These are phyloP conservation scores for Oceanites oceanicus DNA, from an alignment of 2,113 vertebrate genomes.

Conservation along the genomic window DNA sequence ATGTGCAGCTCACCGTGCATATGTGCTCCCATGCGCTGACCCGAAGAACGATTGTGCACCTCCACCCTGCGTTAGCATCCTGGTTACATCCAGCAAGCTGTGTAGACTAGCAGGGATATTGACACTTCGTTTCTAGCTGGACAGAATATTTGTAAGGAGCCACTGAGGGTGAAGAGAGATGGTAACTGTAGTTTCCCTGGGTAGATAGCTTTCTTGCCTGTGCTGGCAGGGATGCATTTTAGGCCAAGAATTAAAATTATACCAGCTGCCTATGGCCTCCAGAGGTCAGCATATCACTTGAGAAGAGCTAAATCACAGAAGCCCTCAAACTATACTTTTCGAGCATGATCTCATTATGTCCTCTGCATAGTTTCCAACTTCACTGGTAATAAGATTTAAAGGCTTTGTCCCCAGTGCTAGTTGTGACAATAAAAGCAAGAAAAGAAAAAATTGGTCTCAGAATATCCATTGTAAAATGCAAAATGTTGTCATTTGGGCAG, in stretches of 20 bases:
- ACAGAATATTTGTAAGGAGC: not conserved
- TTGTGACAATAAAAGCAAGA: not conserved
- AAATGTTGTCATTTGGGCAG: rapidly evolving
- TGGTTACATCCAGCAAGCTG: not conserved
- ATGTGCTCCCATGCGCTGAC: not conserved
- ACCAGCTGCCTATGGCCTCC: constrained; percentile 15
- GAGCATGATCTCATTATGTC: not conserved
- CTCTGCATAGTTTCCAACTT: not conserved
- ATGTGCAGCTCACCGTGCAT: not conserved
- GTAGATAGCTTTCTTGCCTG: not conserved
- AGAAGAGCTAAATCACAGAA: not conserved
- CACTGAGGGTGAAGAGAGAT: not conserved
- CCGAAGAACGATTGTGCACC: not conserved
- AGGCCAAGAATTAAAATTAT: not conserved
- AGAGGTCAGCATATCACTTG: constrained; percentile 29
- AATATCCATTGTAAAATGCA: not conserved
- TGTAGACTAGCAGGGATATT: not conserved
- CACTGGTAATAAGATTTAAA: not conserved
- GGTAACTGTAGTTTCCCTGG: not conserved
- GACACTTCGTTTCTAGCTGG: not conserved
- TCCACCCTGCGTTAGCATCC: not conserved
- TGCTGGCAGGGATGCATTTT: not conserved
- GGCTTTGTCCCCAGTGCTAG: rapidly evolving
- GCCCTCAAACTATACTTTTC: not conserved
- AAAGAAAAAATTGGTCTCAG: not conserved